Conservation (phyloP, 2,888 invertebrate genomes). For the Dorcus hopei region DNA sequence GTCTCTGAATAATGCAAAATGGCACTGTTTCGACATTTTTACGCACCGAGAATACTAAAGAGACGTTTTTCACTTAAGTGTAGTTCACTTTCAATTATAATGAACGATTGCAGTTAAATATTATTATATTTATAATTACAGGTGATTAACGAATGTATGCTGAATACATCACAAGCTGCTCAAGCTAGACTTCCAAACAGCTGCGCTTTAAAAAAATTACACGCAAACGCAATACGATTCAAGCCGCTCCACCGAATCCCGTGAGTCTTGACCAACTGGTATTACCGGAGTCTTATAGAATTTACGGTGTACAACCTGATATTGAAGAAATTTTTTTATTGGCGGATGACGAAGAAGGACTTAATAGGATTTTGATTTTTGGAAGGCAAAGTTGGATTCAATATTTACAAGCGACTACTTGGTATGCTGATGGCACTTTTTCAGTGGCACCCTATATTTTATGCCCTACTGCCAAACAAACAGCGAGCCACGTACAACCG, state of each 20-base stretch:
- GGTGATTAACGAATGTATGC: constrained; percentile 6
- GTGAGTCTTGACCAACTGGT: constrained; percentile 4
- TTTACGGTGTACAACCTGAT: constrained; percentile 1
- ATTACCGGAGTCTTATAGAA: constrained; percentile 7
- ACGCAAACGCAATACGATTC: constrained; percentile 3
- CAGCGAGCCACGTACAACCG: neutral
- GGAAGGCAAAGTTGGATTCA: too few relatives aligned
- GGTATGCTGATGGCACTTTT: constrained; percentile 6
- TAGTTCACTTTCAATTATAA: too few relatives aligned
- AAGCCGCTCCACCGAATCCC: neutral
- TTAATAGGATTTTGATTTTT: constrained; percentile 8
- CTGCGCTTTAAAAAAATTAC: constrained; percentile 9
- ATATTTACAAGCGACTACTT: neutral
- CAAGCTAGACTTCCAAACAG: constrained; percentile 11
- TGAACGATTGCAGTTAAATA: too few relatives aligned
- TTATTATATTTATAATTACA: neutral
- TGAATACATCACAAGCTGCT: constrained; percentile 6
- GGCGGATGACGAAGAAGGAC: constrained; percentile 2
- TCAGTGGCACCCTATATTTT: neutral
- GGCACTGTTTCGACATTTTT: too few relatives aligned
- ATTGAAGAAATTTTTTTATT: constrained; percentile 11
- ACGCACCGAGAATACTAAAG: too few relatives aligned
- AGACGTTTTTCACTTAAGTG: too few relatives aligned
- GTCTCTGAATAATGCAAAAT: too few relatives aligned
- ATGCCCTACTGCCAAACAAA: neutral